Evolutionary conservation across 2,797 vertebrate species (phyloP).

Genomic region (Sebastes flavidus): DNA sequence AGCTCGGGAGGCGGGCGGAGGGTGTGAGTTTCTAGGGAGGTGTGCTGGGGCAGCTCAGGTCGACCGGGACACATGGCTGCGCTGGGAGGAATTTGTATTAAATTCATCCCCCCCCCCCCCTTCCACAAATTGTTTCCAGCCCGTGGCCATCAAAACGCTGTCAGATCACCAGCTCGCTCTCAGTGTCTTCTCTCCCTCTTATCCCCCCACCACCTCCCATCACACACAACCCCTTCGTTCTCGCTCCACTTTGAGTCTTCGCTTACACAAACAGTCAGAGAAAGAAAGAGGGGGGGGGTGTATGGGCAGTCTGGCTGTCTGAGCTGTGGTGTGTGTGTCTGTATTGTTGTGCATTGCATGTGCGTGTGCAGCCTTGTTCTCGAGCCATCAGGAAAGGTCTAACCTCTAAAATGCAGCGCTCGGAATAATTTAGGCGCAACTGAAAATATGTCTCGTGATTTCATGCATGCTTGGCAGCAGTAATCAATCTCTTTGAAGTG

Average conservation of each 20-base stretch:
- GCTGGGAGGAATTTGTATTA: slow-evolving; percentile 73
- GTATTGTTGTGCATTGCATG: slow-evolving; percentile 5
- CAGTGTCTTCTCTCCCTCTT: slow-evolving; percentile 32
- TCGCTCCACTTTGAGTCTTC: slow-evolving; percentile 45
- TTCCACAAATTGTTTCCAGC: slow-evolving; percentile 78
- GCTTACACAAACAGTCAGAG: slow-evolving; percentile 59
- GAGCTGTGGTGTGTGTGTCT: slow-evolving; percentile 18
- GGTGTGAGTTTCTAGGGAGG: slow-evolving; percentile 56
- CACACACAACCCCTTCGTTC: slow-evolving; percentile 6
- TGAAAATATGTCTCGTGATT: slow-evolving; percentile 68
- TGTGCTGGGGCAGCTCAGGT: slow-evolving; percentile 62
- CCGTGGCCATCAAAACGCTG: slow-evolving; percentile 68
- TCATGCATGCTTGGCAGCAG: slow-evolving; percentile 66
- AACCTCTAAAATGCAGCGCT: slow-evolving; percentile 42
- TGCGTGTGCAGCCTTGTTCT: slow-evolving; percentile 36
- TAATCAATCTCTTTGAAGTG: slow-evolving; percentile 75
- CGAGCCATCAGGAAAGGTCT: slow-evolving; percentile 53
- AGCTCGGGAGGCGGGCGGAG: slow-evolving; percentile 8
- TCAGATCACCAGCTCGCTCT: slow-evolving; percentile 58
- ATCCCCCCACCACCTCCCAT: slow-evolving; percentile 5
- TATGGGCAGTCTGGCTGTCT: slow-evolving; percentile 41
- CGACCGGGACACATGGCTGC: slow-evolving; percentile 57
- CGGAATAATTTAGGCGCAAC: slow-evolving; percentile 64
- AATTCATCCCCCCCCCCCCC: slow-evolving; percentile 44
- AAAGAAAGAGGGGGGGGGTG: slow-evolving; percentile 10